Base-by-base conservation (phyloP, 2,888 invertebrate genomes). In the Phytoseiulus persimilis region DNA sequence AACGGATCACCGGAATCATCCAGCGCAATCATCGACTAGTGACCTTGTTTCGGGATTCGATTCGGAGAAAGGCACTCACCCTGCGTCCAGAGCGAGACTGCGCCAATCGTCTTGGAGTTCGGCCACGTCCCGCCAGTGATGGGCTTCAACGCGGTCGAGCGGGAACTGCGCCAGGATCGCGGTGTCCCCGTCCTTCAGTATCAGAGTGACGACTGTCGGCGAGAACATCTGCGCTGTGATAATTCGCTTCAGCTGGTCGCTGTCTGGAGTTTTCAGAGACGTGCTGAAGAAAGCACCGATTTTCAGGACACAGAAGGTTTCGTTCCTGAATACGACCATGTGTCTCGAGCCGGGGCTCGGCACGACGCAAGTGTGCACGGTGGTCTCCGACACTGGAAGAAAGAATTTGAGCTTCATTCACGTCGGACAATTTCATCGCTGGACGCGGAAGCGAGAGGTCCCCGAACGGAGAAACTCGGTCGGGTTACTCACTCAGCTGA, bases 261-360 rank as follows among this genome's bases (percentile, higher is more conserved):
- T 31, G 28, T n/a, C 87, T 18, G 32, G 23, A 6, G 39, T 39
- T 23, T 33, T 32, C 33, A 87, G 45, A 28, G 87, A 33, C 39
- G 87, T 87, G 33, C 87, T 32, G 33, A 87, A 87, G 87, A 87
- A 87, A n/a, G 87, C 87, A 0, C 87, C 87, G 33, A 87, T 32
- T 31, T 87, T 87, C 87, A 87, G 87, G 14, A 32, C 87, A 23
- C 87, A 87, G 87, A 87, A 87, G 32, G 32, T 45, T 14, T 87
- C 87, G 87, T 87, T 45, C 39, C 39, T 33, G 33, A 87, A 87
- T 6, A 87, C 31, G 5, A 87, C 39, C 87, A 87, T 87, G 45
- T 87, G 33, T 39, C 33, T n/a, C 39, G 87, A 87, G n/a, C 45
- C 33, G 33, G 33, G 6, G 6, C 31, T 39, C 5, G 87, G 87